Conservation (phyloP, 2,113 vertebrate species). For the Microcebus murinus region DNA sequence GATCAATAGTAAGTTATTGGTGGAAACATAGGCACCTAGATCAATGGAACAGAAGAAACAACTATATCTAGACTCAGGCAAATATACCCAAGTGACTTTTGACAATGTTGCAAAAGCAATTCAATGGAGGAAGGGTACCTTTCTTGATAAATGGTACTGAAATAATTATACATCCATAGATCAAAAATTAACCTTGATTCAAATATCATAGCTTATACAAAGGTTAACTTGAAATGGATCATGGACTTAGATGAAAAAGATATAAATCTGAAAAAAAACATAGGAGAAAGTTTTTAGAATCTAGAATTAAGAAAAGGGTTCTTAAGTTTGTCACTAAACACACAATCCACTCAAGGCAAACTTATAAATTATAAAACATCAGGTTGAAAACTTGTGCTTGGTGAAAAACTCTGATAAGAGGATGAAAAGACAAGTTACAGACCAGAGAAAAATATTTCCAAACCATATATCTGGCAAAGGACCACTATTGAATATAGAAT, state of each 20-base stretch:
- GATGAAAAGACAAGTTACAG: neutral
- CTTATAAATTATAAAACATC: neutral
- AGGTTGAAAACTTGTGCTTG: neutral
- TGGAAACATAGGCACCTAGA: neutral
- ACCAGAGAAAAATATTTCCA: neutral
- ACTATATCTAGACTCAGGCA: neutral
- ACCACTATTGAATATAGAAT: neutral
- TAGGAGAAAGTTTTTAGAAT: neutral
- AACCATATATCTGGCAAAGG: neutral
- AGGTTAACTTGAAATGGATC: neutral
- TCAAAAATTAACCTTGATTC: neutral
- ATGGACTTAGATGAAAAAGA: neutral
- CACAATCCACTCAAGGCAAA: neutral
- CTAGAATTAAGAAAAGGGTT: neutral
- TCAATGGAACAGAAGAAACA: neutral
- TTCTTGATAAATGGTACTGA: neutral
- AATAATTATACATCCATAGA: neutral
- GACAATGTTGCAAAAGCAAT: neutral
- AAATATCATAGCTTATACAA: neutral
- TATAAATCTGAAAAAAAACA: neutral
- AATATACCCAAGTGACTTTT: neutral
- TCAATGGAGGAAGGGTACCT: neutral
- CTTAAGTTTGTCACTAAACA: neutral
- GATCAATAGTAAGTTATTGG: neutral
- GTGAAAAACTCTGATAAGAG: neutral